Conservation (phyloP, 2,113 vertebrate genomes). For the Gallinago paraguaiae region DNA sequence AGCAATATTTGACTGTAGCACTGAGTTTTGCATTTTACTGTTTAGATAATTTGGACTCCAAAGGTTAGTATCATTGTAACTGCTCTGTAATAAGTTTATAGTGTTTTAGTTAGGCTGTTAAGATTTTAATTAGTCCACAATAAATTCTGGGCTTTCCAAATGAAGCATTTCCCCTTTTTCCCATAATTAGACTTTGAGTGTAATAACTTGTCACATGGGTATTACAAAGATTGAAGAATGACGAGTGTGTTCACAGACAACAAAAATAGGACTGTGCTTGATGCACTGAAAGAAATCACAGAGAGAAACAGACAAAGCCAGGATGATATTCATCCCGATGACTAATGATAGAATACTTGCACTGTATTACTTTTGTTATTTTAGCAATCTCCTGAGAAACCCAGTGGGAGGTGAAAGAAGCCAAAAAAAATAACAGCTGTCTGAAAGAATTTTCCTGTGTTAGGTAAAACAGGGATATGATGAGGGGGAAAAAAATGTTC, state of each 20-base stretch:
- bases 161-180: not conserved
- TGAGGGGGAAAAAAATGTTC: not conserved
- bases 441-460: not conserved
- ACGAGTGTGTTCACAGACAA: not conserved
- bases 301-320: not conserved
- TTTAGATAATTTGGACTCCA: not conserved
- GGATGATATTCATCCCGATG: not conserved
- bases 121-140: constrained; percentile 26
- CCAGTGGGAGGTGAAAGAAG: constrained; percentile 16
- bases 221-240: not conserved
- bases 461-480: not conserved
- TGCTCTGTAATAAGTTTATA: not conserved
- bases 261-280: not conserved
- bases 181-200: not conserved
- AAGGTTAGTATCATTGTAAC: not conserved
- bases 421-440: constrained; percentile 19
- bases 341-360: constrained; percentile 20
- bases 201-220: not conserved
- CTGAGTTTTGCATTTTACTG: not conserved
- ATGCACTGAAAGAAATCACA: not conserved
- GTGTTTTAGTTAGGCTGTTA: constrained; percentile 13
- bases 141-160: not conserved
- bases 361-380: constrained; percentile 7
- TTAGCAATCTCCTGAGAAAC: constrained; percentile 27
- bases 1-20: not conserved